These are phyloP conservation scores for Aplodontia rufa DNA, from an alignment of 2,113 vertebrate genomes.

Conservation along the genomic window DNA sequence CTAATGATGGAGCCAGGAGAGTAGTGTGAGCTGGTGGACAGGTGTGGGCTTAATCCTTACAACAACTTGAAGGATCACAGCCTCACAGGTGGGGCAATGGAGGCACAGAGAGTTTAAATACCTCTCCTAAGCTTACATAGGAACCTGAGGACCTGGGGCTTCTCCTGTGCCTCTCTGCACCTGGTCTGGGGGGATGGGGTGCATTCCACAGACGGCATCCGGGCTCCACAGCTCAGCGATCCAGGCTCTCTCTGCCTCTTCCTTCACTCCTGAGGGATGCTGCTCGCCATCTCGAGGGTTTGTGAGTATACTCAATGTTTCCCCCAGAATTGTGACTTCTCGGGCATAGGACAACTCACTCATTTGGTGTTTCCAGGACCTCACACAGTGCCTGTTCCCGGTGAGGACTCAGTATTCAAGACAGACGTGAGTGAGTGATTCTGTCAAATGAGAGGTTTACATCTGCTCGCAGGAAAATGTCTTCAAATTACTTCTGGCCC, in stretches of 20 bases:
- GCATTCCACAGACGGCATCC: too few relatives aligned
- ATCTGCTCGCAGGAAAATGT: not conserved
- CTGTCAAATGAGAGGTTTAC: not conserved
- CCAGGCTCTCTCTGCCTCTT: not conserved
- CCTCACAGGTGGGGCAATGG: not conserved
- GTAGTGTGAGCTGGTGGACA: fast-evolving
- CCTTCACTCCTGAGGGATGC: not conserved
- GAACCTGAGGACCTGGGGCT: not conserved
- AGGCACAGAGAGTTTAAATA: not conserved
- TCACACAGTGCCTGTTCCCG: not conserved
- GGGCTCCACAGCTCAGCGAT: too few relatives aligned
- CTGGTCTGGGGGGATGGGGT: not conserved
- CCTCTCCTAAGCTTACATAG: not conserved
- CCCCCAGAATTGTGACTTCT: not conserved
- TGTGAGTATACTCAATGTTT: not conserved
- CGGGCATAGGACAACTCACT: not conserved
- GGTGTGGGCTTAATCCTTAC: not conserved
- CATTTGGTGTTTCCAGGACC: not conserved
- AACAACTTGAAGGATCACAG: not conserved
- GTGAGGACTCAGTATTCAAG: not conserved
- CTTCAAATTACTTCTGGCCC: not conserved
- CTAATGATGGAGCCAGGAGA: too few relatives aligned
- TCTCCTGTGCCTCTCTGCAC: not conserved
- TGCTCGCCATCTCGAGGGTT: not conserved
- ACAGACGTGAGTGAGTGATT: not conserved